These are phyloP conservation scores for Elanus axillaris DNA, from an alignment of 2,113 vertebrate genomes.

Conservation along the genomic window DNA sequence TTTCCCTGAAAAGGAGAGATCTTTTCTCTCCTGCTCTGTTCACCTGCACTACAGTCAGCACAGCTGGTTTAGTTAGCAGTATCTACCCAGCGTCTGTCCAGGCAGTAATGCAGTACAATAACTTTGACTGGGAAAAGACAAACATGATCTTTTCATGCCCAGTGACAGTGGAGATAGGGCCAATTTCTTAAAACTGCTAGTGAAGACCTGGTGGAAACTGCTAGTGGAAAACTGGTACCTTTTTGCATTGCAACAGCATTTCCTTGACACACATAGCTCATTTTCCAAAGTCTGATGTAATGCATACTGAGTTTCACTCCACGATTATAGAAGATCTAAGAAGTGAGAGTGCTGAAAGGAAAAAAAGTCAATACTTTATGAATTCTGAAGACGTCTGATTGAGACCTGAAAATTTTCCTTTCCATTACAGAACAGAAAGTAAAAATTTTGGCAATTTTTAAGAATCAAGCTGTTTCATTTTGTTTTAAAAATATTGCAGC, in stretches of 20 bases:
- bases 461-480: background rate
- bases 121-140: background rate
- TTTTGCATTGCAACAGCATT: background rate
- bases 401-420: background rate
- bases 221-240: background rate
- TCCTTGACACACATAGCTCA: background rate
- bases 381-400: background rate
- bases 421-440: background rate
- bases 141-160: background rate
- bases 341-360: background rate
- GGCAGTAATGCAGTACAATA: background rate
- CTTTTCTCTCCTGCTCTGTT: background rate
- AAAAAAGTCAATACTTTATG: background rate
- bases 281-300: background rate
- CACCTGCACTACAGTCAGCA: background rate
- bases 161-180: background rate
- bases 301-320: background rate
- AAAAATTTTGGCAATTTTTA: background rate
- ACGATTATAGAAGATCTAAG: background rate
- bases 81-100: background rate
- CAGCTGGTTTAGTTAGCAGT: background rate
- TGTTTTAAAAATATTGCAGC: background rate
- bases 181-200: background rate
- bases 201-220: no score
- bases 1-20: background rate